Conservation (phyloP, 2,797 vertebrate species). For the Galago senegalensis region DNA sequence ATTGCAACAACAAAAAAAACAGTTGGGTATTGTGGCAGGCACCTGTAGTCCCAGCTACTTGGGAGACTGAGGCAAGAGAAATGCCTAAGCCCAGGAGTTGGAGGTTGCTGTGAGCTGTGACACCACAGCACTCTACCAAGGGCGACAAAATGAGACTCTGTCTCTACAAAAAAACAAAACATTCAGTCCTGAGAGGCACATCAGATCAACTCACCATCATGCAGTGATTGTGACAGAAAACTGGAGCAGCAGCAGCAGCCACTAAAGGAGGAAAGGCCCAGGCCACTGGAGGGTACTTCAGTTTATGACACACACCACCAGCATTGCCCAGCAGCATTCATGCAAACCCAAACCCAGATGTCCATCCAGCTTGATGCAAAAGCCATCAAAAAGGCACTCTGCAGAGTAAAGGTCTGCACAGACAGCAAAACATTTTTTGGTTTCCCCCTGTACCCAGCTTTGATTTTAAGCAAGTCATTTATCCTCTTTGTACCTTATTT, state of each 20-base stretch:
- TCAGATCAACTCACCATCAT: not conserved
- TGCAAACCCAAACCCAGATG: not conserved
- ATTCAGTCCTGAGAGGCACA: not conserved
- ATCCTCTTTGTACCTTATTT: not conserved
- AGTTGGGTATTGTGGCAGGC: too few species aligned
- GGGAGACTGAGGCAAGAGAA: too few species aligned
- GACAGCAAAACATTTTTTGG: not conserved
- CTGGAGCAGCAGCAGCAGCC: not conserved
- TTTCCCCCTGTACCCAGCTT: not conserved
- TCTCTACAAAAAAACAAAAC: too few species aligned
- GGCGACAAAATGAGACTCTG: too few species aligned
- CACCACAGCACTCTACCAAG: too few species aligned
- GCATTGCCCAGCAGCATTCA: not conserved
- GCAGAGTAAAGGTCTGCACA: not conserved
- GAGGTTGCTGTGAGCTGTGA: too few species aligned
- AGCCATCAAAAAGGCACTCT: not conserved
- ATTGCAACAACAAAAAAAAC: too few species aligned
- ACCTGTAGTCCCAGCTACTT: too few species aligned
- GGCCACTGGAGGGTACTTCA: not conserved
- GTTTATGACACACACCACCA: not conserved
- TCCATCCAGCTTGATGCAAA: not conserved
- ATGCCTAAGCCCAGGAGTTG: too few species aligned
- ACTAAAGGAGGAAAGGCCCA: not conserved
- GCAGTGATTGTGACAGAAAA: not conserved
- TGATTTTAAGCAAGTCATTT: conserved; percentile 10